Evolutionary conservation across 2,888 invertebrate genomes (phyloP).

Genomic region (Plagodis pulveraria): DNA sequence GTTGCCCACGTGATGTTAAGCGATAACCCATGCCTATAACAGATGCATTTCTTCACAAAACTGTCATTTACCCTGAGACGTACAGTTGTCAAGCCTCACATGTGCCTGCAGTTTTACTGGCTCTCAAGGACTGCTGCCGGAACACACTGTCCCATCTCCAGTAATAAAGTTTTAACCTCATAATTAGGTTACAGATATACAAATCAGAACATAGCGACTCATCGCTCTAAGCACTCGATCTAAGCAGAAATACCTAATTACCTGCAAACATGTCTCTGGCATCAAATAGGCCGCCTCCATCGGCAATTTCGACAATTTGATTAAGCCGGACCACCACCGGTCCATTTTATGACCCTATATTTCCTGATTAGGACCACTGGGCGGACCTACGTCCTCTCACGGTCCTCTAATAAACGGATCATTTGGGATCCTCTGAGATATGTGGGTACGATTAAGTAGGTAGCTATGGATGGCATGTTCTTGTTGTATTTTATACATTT

Average conservation of each 20-base stretch:
- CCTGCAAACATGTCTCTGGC: conserved; percentile 34
- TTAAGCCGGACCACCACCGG: conserved; percentile 69
- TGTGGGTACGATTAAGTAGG: conserved; percentile 25
- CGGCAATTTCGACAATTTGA: conserved; percentile 75
- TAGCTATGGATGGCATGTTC: conserved; percentile 4
- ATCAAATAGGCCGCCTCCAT: conserved; percentile 47
- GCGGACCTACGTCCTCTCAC: conserved; percentile 48
- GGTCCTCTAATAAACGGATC: conserved; percentile 38
- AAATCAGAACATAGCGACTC: background rate
- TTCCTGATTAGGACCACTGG: conserved; percentile 75
- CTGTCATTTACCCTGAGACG: too few relatives aligned
- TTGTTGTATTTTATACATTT: background rate
- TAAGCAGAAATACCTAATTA: conserved; percentile 36
- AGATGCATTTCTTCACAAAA: too few relatives aligned
- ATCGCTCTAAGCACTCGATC: too few relatives aligned
- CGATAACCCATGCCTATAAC: too few relatives aligned
- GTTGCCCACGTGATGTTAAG: too few relatives aligned
- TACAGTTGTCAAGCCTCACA: too few relatives aligned
- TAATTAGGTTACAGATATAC: too few relatives aligned
- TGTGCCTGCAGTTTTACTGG: too few relatives aligned
- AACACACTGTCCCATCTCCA: too few relatives aligned
- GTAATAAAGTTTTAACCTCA: too few relatives aligned
- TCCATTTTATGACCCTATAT: conserved; percentile 79
- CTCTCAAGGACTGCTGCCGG: too few relatives aligned
- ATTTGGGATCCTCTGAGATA: conserved; percentile 29